Percentiles rank a stretch among this genome's conserved stretches.
Conservation (phyloP, 2,797 vertebrate genomes). For the Notoglanidium macrostoma region DNA sequence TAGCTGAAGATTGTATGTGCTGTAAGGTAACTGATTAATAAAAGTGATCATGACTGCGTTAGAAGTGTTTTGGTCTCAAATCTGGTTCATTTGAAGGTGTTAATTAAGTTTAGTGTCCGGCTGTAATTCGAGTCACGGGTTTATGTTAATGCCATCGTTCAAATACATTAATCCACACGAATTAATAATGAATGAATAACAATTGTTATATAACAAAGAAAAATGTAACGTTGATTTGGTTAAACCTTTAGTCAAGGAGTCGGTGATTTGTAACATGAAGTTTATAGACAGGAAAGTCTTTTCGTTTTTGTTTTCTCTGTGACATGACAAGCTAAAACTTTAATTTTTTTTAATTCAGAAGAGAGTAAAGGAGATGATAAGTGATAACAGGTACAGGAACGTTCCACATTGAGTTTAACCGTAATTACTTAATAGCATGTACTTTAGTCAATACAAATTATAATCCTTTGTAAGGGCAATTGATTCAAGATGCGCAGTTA, state of each 20-base stretch:
- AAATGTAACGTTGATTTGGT: neutral
- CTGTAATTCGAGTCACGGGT: neutral
- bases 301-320: neutral
- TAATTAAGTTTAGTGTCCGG: neutral
- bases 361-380: neutral
- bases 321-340: neutral
- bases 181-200: too few relatives aligned
- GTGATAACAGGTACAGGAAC: neutral
- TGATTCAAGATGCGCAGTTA: neutral
- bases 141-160: neutral
- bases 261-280: neutral
- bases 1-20: conserved; percentile 54
- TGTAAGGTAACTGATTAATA: conserved; percentile 53
- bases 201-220: neutral
- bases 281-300: neutral
- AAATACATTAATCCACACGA: neutral
- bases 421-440: neutral
- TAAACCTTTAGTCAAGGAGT: neutral
- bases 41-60: conserved; percentile 39
- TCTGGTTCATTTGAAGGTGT: neutral
- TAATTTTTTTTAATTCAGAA: neutral
- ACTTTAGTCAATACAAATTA: neutral
- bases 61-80: neutral
- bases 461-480: too few relatives aligned
- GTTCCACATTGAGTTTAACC: neutral